These are phyloP conservation scores for Drosophila formosana DNA, from an alignment of 2,888 invertebrate genomes.

Conservation along the genomic window DNA sequence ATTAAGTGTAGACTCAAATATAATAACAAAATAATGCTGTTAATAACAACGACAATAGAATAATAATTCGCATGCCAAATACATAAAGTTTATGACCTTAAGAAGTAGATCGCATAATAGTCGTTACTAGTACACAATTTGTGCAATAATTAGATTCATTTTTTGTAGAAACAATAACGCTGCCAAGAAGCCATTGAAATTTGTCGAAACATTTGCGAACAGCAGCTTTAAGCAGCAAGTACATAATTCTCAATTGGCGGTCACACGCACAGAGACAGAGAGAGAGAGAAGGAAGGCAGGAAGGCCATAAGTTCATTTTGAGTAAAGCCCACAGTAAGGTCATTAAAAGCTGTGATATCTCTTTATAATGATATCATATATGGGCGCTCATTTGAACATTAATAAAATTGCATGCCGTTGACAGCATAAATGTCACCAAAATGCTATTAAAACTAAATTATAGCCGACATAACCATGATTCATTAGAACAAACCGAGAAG, in stretches of 20 bases:
- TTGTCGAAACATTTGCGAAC: not conserved
- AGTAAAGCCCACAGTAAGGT: conserved; percentile 41
- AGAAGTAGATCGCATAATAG: not conserved
- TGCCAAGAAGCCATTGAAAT: not conserved
- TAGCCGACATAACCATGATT: conserved; percentile 79
- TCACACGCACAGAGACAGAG: not conserved
- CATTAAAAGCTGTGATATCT: conserved; percentile 67
- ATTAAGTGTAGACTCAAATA: not conserved
- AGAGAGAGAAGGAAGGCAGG: not conserved
- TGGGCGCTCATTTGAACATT: conserved; percentile 70
- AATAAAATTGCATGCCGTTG: conserved; percentile 77
- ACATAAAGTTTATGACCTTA: not conserved
- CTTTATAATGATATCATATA: conserved; percentile 73
- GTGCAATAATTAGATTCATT: not conserved
- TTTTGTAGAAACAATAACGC: not conserved
- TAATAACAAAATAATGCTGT: not conserved
- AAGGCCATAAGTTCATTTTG: conserved; percentile 55
- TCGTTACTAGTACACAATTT: not conserved
- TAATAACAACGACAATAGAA: not conserved
- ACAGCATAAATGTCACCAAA: conserved; percentile 81
- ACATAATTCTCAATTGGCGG: conserved; percentile 10
- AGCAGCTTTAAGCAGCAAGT: conserved; percentile 15
- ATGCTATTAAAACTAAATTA: conserved; percentile 80
- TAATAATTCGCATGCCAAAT: not conserved
- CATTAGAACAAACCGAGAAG: conserved; percentile 56